Evolutionary conservation across 2,888 invertebrate species (phyloP).

Genomic region (Anticlea derivata): DNA sequence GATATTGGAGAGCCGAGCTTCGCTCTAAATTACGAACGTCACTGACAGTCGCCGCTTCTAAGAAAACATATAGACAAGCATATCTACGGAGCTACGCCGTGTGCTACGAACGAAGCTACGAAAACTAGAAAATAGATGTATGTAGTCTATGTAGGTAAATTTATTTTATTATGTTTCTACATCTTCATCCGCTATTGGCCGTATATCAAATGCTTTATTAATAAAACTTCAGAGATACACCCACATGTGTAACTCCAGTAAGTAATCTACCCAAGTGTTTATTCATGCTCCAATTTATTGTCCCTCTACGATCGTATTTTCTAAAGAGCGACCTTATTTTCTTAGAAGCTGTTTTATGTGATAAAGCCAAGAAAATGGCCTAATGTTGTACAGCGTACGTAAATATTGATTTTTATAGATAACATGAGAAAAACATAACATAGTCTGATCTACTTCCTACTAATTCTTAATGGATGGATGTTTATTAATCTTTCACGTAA

Average conservation of each 20-base stretch:
- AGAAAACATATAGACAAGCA: not conserved
- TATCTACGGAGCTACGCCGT: constrained; percentile 3
- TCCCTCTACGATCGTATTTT: constrained; percentile 60
- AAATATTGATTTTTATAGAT: constrained; percentile 16
- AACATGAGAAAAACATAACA: not conserved
- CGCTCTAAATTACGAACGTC: too few species aligned
- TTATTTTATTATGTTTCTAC: too few species aligned
- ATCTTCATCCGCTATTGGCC: not conserved
- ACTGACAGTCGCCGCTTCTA: too few species aligned
- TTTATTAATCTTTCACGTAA: too few species aligned
- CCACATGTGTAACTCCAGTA: constrained; percentile 23
- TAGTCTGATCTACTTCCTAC: too few species aligned
- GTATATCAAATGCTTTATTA: constrained; percentile 8
- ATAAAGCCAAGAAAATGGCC: constrained; percentile 47
- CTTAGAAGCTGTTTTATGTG: constrained; percentile 57
- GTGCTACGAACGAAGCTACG: constrained; percentile 9
- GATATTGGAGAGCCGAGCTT: too few species aligned
- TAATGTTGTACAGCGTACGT: constrained; percentile 39
- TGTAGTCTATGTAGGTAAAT: too few species aligned
- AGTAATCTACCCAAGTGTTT: constrained; percentile 61
- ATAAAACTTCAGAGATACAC: constrained; percentile 5
- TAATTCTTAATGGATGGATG: too few species aligned
- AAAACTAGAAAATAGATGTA: not conserved
- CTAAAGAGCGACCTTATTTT: constrained; percentile 57
- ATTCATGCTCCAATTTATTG: constrained; percentile 65